Base-by-base conservation (phyloP, 1,140 invertebrate genomes). In the Bombus vancouverensis region DNA sequence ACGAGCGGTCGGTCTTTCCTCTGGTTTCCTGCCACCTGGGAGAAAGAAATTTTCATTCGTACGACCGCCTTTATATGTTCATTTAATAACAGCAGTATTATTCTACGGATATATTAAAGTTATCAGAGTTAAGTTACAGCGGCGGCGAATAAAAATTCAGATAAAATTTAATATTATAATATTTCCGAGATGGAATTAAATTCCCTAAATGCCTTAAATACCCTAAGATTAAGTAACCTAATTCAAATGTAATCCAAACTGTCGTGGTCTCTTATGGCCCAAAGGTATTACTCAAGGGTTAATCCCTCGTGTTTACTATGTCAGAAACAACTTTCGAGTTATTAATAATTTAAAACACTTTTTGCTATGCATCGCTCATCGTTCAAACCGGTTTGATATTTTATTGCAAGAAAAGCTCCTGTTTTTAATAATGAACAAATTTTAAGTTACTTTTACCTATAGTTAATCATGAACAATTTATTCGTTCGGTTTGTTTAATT, bases 1-100 rank as follows among this genome's bases (percentile, higher is more conserved):
- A 59, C 97, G 95, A 15, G 95, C 96, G 66, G 92, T 92, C 22
- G 92, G 94, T 42, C 93, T 89, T 12, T 94, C 93, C 70, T 93
- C 92, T 12, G 92, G 81, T 78, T 95, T 93, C 66, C 94, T 89
- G 6, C 88, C 87, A 66, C 94, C 94, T 95, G 66, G 18, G n/a
- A 53, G 28, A 74, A 37, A 85, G 70, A 77, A 81, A 73, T 32
- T 82, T 80, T 62, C 42, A 37, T 44, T 59, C n/a, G 5, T 10
- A 10, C 32, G 8, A 62, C 12, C 47, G 12, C 9, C 18, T 68
- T 65, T 65, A 18, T 62, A 62, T n/a, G n/a, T 59, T 28, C 25
- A 28, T 28, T 59, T 59, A 59, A 28, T 12, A 28, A 28, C 57
- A 53, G 57, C 25, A 28, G 25, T 59, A 53, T 53, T 22, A 53